Evolutionary conservation across 2,113 vertebrate genomes (phyloP).

Genomic region (Platichthys stellatus): DNA sequence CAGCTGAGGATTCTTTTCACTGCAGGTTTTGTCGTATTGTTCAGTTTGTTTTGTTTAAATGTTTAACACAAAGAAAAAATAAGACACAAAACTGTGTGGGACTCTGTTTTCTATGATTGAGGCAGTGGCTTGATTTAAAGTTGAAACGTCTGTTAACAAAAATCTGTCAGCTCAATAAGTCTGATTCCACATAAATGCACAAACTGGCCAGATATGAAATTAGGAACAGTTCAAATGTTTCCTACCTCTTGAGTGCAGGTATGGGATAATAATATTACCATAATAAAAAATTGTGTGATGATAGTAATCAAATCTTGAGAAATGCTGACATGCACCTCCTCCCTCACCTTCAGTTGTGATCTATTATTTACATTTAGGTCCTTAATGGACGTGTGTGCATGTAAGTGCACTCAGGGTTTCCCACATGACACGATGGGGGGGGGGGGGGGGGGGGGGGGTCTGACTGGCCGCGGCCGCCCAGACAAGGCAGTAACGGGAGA

Average conservation of each 20-base stretch:
- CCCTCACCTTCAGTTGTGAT: slow-evolving; percentile 23
- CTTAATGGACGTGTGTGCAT: slow-evolving; percentile 33
- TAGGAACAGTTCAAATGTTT: background rate
- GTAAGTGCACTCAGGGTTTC: slow-evolving; percentile 30
- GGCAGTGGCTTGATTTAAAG: background rate
- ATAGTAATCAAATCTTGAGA: slow-evolving; percentile 20
- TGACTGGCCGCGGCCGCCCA: slow-evolving; percentile 15
- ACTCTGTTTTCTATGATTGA: background rate
- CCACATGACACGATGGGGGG: slow-evolving; percentile 19
- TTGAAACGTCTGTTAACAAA: background rate
- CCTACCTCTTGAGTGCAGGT: background rate
- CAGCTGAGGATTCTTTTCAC: background rate
- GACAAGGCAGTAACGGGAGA: slow-evolving; percentile 58
- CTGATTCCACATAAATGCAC: too few species aligned
- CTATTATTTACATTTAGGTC: slow-evolving; percentile 41
- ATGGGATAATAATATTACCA: background rate
- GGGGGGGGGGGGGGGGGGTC: slow-evolving; percentile 7
- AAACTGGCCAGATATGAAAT: background rate
- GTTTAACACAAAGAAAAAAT: too few species aligned
- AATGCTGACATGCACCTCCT: slow-evolving; percentile 26
- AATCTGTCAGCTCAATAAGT: too few species aligned
- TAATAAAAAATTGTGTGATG: background rate
- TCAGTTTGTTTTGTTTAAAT: too few species aligned
- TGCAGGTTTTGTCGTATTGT: background rate
- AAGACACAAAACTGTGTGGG: background rate